These are phyloP conservation scores for Tragopan temminckii DNA, from an alignment of 2,797 vertebrate species.

Conservation along the genomic window DNA sequence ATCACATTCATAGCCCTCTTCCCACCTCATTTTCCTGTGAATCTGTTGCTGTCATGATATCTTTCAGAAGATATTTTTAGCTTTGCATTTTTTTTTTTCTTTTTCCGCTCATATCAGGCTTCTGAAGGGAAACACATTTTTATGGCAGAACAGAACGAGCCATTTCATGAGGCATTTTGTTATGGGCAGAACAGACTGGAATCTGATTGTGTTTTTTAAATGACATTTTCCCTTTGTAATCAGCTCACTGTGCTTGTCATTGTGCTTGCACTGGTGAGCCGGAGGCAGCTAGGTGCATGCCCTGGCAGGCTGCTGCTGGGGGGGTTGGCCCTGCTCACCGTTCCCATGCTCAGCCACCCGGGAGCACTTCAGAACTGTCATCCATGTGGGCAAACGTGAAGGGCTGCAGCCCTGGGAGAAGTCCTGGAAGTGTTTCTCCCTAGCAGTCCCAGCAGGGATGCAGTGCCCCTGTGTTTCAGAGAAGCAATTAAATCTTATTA, in stretches of 20 bases:
- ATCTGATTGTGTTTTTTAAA: slow-evolving; percentile 45
- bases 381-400: rapidly evolving
- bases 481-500: background rate
- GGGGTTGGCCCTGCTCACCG: rapidly evolving
- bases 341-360: rapidly evolving
- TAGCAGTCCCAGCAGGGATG: background rate
- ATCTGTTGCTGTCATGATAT: slow-evolving; percentile 53
- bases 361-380: background rate
- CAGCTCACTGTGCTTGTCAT: background rate
- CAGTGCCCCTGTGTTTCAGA: background rate
- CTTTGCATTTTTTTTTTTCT: background rate
- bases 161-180: slow-evolving; percentile 51
- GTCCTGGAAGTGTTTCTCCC: background rate
- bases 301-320: background rate
- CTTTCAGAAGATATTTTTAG: slow-evolving; percentile 68
- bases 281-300: background rate
- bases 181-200: slow-evolving; percentile 18
- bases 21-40: slow-evolving; percentile 48
- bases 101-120: background rate
- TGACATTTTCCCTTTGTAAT: slow-evolving; percentile 43
- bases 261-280: background rate
- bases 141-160: slow-evolving; percentile 19
- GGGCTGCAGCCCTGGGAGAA: background rate
- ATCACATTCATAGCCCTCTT: slow-evolving; percentile 49
- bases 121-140: slow-evolving; percentile 46